phyloP scores from a whole-genome alignment of 2,797 vertebrate species.

The Chelonia mydas region DNA sequence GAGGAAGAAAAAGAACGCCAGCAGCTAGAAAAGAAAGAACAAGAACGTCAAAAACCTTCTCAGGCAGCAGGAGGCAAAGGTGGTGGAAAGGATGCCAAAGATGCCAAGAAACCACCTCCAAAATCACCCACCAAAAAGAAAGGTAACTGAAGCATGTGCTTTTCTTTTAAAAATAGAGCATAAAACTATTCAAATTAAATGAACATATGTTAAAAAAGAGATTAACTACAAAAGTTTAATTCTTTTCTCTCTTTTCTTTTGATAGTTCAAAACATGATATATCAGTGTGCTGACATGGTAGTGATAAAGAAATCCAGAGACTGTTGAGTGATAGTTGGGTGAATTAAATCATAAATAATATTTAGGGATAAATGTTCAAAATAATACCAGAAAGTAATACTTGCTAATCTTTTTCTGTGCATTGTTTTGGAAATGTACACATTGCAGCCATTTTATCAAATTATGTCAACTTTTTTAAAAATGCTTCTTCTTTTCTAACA shows the following conservation, averaged over 20 bases:
- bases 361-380: neutral
- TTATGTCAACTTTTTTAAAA: neutral
- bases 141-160: slow-evolving; percentile 76
- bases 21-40: slow-evolving; percentile 67
- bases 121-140: slow-evolving; percentile 79
- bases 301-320: neutral
- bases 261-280: neutral
- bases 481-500: neutral
- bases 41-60: slow-evolving; percentile 49
- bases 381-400: neutral
- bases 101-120: slow-evolving; percentile 67
- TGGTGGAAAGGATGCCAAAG: slow-evolving; percentile 58
- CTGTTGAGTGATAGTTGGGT: neutral
- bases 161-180: neutral
- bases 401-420: neutral
- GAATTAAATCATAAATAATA: neutral
- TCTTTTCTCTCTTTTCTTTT: neutral
- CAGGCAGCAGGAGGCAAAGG: slow-evolving; percentile 59
- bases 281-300: neutral
- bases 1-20: slow-evolving; percentile 80
- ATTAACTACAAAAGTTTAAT: neutral
- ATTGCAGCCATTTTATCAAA: neutral
- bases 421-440: neutral
- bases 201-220: neutral
- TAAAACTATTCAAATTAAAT: slow-evolving; percentile 4